Conservation (phyloP, 2,113 vertebrate genomes). For the Embiotoca jacksoni region DNA sequence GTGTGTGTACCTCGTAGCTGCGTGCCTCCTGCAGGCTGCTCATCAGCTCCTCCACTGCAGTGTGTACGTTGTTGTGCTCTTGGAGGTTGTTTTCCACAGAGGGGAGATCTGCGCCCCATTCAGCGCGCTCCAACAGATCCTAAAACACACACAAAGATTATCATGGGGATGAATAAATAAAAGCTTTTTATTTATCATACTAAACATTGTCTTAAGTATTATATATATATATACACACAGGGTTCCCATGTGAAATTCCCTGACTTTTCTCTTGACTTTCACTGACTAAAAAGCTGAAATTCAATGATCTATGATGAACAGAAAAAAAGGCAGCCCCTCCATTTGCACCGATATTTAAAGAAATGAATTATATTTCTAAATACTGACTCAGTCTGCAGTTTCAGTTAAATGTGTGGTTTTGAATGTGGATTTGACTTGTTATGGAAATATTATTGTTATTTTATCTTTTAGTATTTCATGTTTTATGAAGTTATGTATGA, state of each 20-base stretch:
- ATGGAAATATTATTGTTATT: not conserved
- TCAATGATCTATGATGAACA: too few species aligned
- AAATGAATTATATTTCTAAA: not conserved
- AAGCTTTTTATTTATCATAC: not conserved
- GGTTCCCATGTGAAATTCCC: too few species aligned
- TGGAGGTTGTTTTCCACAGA: slow-evolving; percentile 93
- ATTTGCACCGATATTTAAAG: too few species aligned
- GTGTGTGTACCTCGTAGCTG: slow-evolving; percentile 87
- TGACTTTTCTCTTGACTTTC: too few species aligned
- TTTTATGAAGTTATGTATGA: not conserved
- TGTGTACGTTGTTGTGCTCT: slow-evolving; percentile 89
- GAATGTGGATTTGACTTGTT: not conserved
- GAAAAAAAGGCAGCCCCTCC: too few species aligned
- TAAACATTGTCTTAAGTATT: too few species aligned
- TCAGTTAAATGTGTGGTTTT: not conserved
- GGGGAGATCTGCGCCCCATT: slow-evolving; percentile 95
- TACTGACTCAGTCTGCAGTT: not conserved
- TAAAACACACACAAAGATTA: slow-evolving; percentile 58
- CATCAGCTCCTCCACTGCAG: slow-evolving; percentile 91
- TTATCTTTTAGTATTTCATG: not conserved
- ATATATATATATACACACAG: too few species aligned
- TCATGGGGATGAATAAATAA: not conserved
- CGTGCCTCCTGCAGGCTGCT: slow-evolving; percentile 92
- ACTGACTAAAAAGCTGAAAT: too few species aligned
- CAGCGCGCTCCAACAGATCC: slow-evolving; percentile 92